Base-by-base conservation (phyloP, 92 coral and sea anemone genomes). In the Zoanthus solanderi region DNA sequence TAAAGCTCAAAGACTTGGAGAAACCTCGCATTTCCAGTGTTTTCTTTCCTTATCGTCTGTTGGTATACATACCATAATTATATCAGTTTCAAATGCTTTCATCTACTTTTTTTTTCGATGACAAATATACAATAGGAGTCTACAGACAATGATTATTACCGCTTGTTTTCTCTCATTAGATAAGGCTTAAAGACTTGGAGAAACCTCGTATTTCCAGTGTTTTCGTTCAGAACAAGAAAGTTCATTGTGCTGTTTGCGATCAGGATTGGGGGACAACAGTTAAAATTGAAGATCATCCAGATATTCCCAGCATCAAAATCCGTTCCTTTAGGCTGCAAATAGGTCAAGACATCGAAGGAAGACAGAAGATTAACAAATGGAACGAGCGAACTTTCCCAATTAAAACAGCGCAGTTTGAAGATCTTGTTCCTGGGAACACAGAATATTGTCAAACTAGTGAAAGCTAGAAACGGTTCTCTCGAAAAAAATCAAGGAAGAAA, bases 241-340 rank as follows among this genome's bases (percentile, higher is more conserved):
- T 93, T 10, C 90, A 47, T 56, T 96, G 98, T 72, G 83, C 68
- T 13, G 14, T 75, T 14, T 96, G 98, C 66, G 87, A 82, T 11
- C 93, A 86, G 29, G 95, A 92, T 77, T 95, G 97, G 99, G 99
- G 99, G 13, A 93, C 87, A 45, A 90, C 91, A 42, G 97, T 94
- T 42, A 91, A 88, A 57, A 78, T 93, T 58, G 76, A 76, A 53
- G 79, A 88, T 3, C 88, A 93, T 1, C 72, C 44, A 32, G 96
- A 95, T 23, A 89, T 96, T 83, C 93, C 97, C 45, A 86, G 95
- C 50, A 75, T 97, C 83, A 97, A 97, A 84, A 89, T 92, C 9
- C 37, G 69, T 45, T 82, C 89, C 13, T 97, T 97, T 88, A 90
- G 89, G 60, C 78, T 97, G 73, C 92, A 93, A 60, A 68, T 88